phyloP scores from a whole-genome alignment of 2,113 vertebrate species.

The Mustela lutreola region DNA sequence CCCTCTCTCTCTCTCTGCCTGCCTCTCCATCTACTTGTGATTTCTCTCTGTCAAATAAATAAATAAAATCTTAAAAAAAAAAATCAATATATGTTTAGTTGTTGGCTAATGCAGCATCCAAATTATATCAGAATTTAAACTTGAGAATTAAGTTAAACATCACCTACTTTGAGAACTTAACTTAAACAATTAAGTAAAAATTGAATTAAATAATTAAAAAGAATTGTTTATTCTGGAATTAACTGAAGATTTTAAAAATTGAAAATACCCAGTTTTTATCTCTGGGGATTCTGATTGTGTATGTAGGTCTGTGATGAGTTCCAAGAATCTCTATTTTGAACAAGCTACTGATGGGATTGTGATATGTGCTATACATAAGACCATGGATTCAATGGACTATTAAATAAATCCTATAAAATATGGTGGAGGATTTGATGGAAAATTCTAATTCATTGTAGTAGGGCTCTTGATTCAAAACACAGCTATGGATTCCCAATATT shows the following conservation, averaged over 20 bases:
- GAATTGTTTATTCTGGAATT: background rate
- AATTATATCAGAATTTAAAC: background rate
- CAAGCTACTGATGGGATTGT: background rate
- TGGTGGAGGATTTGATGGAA: background rate
- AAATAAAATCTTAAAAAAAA: too few species aligned
- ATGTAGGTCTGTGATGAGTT: background rate
- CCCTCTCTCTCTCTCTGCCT: too few species aligned
- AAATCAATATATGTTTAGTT: background rate
- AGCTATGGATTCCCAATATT: background rate
- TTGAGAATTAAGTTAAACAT: background rate
- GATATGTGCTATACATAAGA: background rate
- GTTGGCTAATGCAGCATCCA: background rate
- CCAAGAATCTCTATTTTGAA: background rate
- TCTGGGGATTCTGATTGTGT: background rate
- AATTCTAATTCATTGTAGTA: background rate
- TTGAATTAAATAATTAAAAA: background rate
- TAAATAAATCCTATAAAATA: background rate
- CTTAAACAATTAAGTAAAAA: background rate
- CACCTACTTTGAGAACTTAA: background rate
- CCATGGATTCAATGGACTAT: background rate
- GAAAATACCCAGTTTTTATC: background rate
- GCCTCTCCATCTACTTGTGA: too few species aligned
- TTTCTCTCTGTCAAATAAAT: too few species aligned
- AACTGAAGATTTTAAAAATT: background rate
- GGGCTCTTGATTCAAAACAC: background rate